Evolutionary conservation across 2,888 invertebrate species (phyloP), one percentile per base, ranked within the genome.

Genomic region (Encarsia formosa): DNA sequence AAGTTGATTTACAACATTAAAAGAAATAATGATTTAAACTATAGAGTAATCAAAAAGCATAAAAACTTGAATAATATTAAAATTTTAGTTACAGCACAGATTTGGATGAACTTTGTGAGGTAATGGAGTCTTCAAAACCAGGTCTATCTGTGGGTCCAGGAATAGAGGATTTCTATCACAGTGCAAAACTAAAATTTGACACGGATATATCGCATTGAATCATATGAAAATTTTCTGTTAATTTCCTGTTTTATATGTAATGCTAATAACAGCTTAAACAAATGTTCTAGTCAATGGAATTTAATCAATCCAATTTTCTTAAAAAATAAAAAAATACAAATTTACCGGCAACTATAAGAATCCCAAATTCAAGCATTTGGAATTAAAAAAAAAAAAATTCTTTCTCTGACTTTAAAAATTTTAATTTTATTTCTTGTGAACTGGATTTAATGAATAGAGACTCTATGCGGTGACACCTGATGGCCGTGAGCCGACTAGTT

Each of bases 101-200:
- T 67, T 67, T 79, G 22, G 80, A 81, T 59, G 80, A 80, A 39
- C 72, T 78, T 44, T 78, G 66, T 37, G 73, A 73, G 55, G 52
- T 71, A 34, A 65, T 71, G 65, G 63, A 66, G 38, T 67, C 69
- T 23, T 72, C 73, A 20, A 73, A 71, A 57, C 73, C 73, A 26
- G 66, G 71, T 3, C 65, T 73, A 64, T 72, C 73, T 9, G 56
- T 69, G 54, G 68, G 66, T 43, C 69, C 72, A 13, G 68, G 68
- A 23, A 64, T 73, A 43, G 73, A 73, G 54, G 71, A 73, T 59
- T 59, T 69, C 18, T 70, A 66, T 53, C 67, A 66, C 47, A 70
- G 65, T 61, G 58, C 70, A 24, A 70, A 68, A 65, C 54, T 67
- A 40, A 72, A 72, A 65, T 70, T 69, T 49, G 59, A 63, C 39